phyloP scores from a whole-genome alignment of 2,888 invertebrate genomes.

The Herminia tarsipennalis region DNA sequence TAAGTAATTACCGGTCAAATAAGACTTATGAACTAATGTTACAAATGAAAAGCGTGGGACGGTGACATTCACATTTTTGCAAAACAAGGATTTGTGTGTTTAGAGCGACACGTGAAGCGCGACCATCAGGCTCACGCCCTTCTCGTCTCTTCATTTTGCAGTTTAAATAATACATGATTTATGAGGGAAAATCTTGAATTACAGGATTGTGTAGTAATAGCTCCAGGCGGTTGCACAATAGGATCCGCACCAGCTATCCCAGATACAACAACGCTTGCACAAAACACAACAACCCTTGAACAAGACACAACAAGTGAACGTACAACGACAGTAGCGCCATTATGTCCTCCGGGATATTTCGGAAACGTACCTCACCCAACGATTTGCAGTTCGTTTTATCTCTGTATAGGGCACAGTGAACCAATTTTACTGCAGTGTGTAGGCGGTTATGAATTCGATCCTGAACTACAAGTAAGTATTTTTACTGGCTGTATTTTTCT shows the following conservation, averaged over 20 bases:
- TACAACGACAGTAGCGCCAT: background rate
- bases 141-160: no score
- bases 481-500: no score
- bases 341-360: conserved; percentile 20
- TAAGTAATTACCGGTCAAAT: no score
- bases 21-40: conserved; percentile 18
- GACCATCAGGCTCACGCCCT: no score
- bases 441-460: conserved; percentile 3
- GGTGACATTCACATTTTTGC: no score
- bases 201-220: conserved; percentile 1
- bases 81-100: no score
- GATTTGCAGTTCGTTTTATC: conserved; percentile 3
- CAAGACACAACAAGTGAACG: conserved; percentile 1
- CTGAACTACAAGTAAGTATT: background rate
- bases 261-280: background rate
- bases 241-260: conserved; percentile 10
- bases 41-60: no score
- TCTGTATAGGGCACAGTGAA: background rate
- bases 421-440: background rate
- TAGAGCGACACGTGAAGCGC: no score
- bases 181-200: no score
- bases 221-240: conserved; percentile 38
- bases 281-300: conserved; percentile 7
- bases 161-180: no score
- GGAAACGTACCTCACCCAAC: conserved; percentile 27